Evolutionary conservation across 2,797 vertebrate genomes (phyloP).

Genomic region (Tragopan temminckii): DNA sequence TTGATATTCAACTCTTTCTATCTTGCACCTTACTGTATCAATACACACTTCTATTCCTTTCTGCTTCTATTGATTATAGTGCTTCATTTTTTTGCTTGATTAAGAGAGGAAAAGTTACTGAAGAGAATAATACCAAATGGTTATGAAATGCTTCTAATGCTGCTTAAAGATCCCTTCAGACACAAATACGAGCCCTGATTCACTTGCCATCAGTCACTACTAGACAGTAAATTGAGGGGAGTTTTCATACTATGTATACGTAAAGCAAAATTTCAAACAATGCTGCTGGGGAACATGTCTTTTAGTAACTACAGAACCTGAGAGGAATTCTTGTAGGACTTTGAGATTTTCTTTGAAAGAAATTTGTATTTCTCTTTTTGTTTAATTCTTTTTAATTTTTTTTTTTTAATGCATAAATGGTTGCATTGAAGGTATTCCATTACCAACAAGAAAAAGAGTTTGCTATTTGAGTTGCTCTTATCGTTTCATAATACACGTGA

Average conservation of each 20-base stretch:
- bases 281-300: rapidly evolving
- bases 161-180: background rate
- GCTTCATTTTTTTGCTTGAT: background rate
- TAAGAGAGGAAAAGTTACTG: background rate
- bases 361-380: background rate
- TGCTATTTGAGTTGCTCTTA: background rate
- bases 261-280: background rate
- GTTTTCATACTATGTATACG: background rate
- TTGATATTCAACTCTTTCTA: background rate
- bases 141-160: background rate
- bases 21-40: background rate
- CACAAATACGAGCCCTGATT: background rate
- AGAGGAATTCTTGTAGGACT: background rate
- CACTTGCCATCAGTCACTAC: background rate
- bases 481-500: background rate
- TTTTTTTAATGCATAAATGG: background rate
- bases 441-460: background rate
- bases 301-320: background rate
- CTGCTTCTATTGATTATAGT: background rate
- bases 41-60: background rate
- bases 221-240: rapidly evolving
- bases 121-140: background rate
- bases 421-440: background rate
- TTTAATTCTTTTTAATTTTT: background rate
- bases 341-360: background rate